Evolutionary conservation across 64 coral and sea anemone species (phyloP).

Genomic region (Dendrophyllia cribrosa): DNA sequence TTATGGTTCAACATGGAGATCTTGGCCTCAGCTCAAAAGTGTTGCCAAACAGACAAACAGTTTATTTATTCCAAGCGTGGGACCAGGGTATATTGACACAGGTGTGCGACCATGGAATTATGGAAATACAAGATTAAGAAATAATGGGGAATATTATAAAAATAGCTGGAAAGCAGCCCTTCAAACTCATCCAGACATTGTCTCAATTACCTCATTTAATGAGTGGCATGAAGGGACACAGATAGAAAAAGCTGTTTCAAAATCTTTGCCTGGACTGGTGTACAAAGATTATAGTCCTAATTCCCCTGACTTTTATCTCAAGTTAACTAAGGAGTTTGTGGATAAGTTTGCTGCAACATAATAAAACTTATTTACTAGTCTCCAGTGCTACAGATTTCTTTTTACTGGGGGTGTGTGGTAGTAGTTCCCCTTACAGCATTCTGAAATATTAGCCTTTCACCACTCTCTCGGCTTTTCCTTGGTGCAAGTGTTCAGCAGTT

Average conservation of each 20-base stretch:
- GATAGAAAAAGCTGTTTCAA: conserved; percentile 93
- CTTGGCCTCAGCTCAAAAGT: conserved; percentile 81
- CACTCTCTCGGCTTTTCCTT: too few relatives aligned
- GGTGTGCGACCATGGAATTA: conserved; percentile 88
- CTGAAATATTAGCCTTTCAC: too few relatives aligned
- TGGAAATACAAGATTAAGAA: conserved; percentile 74
- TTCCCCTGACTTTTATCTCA: conserved; percentile 86
- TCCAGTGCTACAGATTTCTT: background rate
- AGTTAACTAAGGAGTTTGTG: conserved; percentile 83
- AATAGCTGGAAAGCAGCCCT: conserved; percentile 95
- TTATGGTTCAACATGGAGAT: conserved; percentile 91
- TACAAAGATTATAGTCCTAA: conserved; percentile 90
- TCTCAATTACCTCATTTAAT: conserved; percentile 97
- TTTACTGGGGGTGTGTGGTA: background rate
- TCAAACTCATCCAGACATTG: conserved; percentile 74
- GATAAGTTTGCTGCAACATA: conserved; percentile 56
- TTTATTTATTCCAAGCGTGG: conserved; percentile 97
- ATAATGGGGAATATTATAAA: conserved; percentile 91
- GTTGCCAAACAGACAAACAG: conserved; percentile 84
- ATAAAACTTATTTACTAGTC: conserved; percentile 3
- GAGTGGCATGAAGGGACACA: conserved; percentile 99
- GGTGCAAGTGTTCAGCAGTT: too few relatives aligned
- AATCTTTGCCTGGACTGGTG: conserved; percentile 55
- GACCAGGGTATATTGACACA: conserved; percentile 97
- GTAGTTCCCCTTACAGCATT: too few relatives aligned